Conservation (phyloP, 2,113 vertebrate species). For the Mastomys coucha region DNA sequence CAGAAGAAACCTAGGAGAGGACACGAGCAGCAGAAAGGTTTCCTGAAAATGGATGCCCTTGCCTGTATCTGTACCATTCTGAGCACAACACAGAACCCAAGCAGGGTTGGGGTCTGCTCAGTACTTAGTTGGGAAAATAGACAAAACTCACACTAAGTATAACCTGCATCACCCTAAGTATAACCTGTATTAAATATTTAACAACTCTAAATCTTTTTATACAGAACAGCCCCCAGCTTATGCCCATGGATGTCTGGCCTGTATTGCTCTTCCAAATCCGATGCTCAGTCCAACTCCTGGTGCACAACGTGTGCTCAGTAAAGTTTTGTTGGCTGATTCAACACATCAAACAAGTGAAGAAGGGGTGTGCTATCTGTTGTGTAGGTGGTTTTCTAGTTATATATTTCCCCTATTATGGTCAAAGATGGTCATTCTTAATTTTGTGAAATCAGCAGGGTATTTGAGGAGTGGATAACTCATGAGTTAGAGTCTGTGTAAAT, state of each 20-base stretch:
- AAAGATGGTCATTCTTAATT: not conserved
- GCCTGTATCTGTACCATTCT: not conserved
- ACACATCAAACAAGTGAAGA: not conserved
- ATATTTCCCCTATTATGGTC: not conserved
- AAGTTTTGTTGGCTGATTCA: not conserved
- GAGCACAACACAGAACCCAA: not conserved
- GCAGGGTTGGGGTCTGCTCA: not conserved
- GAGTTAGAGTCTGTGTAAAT: not conserved
- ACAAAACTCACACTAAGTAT: not conserved
- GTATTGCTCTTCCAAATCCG: fast-evolving
- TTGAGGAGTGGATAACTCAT: fast-evolving
- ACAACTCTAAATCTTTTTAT: not conserved
- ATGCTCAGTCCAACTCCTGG: not conserved
- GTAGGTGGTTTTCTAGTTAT: not conserved
- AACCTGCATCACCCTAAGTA: too few relatives aligned
- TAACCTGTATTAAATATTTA: not conserved
- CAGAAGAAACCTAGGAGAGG: not conserved
- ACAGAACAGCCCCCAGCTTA: not conserved
- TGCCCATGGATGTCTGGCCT: not conserved
- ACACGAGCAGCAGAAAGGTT: not conserved
- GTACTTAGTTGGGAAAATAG: not conserved
- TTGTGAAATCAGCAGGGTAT: not conserved
- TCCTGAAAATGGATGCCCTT: not conserved
- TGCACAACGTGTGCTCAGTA: fast-evolving
- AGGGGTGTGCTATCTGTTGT: not conserved